Evolutionary conservation across 2,888 invertebrate genomes (phyloP).

Genomic region (Drosophila lutescens): DNA sequence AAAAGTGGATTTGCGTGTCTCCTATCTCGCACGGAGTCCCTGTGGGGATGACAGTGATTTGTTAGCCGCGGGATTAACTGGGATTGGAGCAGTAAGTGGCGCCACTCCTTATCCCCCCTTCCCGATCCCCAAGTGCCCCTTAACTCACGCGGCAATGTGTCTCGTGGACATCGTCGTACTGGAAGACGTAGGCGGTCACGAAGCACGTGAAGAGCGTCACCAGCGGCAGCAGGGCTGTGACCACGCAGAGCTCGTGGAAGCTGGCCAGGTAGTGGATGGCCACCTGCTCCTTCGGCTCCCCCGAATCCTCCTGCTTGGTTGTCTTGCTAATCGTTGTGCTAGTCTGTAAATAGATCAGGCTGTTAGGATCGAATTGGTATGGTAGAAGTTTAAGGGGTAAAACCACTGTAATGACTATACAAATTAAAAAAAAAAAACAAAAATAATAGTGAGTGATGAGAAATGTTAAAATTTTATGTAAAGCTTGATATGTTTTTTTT

Average conservation of each 20-base stretch:
- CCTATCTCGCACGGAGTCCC: background rate
- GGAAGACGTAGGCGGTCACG: slow-evolving; percentile 94
- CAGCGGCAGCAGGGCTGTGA: slow-evolving; percentile 93
- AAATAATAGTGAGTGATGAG: too few relatives aligned
- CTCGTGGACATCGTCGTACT: slow-evolving; percentile 96
- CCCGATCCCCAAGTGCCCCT: background rate
- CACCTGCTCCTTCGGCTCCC: slow-evolving; percentile 81
- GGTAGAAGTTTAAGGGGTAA: background rate
- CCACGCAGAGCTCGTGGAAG: slow-evolving; percentile 91
- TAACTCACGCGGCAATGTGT: slow-evolving; percentile 95
- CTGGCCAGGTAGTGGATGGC: slow-evolving; percentile 89
- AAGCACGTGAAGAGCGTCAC: slow-evolving; percentile 94
- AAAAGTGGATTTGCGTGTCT: slow-evolving; percentile 19
- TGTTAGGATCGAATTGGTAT: background rate
- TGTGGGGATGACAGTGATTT: slow-evolving; percentile 25
- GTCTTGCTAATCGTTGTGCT: slow-evolving; percentile 21
- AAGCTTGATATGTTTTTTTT: too few relatives aligned
- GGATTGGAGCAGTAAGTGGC: slow-evolving; percentile 9
- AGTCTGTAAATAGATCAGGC: slow-evolving; percentile 30
- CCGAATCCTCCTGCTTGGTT: slow-evolving; percentile 16
- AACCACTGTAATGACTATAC: too few relatives aligned
- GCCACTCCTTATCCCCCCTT: background rate
- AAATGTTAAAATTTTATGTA: too few relatives aligned
- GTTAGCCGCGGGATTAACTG: slow-evolving; percentile 13
- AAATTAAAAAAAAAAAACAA: too few relatives aligned